Evolutionary conservation across 2,888 invertebrate genomes (phyloP), one percentile per base, ranked within the genome.

Genomic region (Brenthis hecate): DNA sequence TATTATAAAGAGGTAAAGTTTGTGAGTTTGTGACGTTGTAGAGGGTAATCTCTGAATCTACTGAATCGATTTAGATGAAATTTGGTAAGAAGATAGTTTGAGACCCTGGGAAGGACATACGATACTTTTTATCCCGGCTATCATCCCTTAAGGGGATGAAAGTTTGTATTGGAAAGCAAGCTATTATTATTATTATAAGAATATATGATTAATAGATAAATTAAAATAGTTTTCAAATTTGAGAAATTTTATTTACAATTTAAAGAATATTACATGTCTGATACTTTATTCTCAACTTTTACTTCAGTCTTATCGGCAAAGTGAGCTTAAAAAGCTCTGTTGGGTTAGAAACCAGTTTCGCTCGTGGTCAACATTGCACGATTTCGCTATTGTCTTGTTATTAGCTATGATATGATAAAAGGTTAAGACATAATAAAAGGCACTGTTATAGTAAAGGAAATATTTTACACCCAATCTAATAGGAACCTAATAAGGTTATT

Each of bases 291-390:
- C 48, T 60, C 36, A 43, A 6, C 36, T 14, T 54, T 43, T 53
- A 51, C 51, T 53, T 51, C n/a, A 62, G 50, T 36, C 62, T 54
- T 62, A 62, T 62, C 62, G 36, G 19, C 53, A 19, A 16, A 54
- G 48, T 23, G 23, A 53, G 36, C 62, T 14, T 54, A 23, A 62
- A 62, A 62, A 62, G 53, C 8, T 43, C 13, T 23, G 53, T 13
- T 62, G 6, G 36, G 36, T 16, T 13, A 68, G 68, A 62, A 84
- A 89, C 89, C 81, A 81, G 89, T 88, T 84, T 76, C 84, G 84
- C 84, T 76, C 84, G 85, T 84, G 87, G 84, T 83, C 81, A 75
- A 81, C 79, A 79, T 78, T 81, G 67, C 86, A 86, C 85, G 85
- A 83, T 79, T 78, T 60, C 71, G 78, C 85, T 79, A 86, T 89